Conservation (phyloP, 92 coral and sea anemone species). For the Bergia sp. region DNA sequence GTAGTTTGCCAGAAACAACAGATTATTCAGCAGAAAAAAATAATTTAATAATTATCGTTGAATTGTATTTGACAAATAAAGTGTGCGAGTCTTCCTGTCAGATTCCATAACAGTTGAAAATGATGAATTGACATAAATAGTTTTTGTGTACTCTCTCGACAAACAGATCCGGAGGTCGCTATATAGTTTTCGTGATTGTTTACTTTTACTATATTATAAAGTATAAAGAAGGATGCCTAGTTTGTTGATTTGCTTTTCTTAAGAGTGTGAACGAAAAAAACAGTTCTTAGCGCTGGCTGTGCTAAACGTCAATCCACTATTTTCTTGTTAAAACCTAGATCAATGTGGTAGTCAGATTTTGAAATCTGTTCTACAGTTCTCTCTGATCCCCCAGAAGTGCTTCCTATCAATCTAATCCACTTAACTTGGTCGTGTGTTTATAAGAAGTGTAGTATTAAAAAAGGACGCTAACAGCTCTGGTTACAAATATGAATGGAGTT, state of each 20-base stretch:
- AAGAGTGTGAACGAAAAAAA: background rate
- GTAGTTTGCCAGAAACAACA: constrained; percentile 1
- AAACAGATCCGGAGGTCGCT: no score
- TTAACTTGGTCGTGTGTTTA: constrained; percentile 19
- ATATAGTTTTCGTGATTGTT: no score
- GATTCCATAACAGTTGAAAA: no score
- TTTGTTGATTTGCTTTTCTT: no score
- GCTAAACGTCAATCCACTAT: background rate
- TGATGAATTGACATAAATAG: no score
- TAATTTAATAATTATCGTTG: background rate
- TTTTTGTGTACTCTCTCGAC: no score
- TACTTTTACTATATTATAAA: no score
- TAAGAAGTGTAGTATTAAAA: constrained; percentile 31
- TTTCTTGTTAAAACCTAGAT: background rate
- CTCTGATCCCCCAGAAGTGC: background rate
- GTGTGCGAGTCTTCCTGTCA: background rate
- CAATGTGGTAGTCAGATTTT: background rate
- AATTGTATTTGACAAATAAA: background rate
- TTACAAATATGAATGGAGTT: constrained; percentile 35
- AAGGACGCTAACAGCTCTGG: constrained; percentile 33
- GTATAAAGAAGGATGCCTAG: no score
- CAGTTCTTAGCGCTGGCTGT: background rate
- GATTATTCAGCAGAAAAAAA: background rate
- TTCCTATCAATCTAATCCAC: constrained; percentile 13
- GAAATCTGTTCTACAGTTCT: background rate